These are phyloP conservation scores for Fregetta grallaria DNA, from an alignment of 2,113 vertebrate species.

Conservation along the genomic window DNA sequence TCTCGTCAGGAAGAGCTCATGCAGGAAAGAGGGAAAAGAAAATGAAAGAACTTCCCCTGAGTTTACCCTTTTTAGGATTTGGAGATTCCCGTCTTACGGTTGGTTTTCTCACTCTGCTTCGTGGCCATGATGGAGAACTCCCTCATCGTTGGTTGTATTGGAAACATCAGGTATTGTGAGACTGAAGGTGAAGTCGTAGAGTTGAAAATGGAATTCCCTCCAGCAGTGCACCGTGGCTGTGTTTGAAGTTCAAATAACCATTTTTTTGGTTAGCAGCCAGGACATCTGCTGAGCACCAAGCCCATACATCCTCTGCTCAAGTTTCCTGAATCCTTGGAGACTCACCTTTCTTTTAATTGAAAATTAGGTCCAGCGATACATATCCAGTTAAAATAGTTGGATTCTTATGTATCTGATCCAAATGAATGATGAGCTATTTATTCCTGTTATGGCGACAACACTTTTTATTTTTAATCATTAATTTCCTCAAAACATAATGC, in stretches of 20 bases:
- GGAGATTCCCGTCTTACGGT: too few species aligned
- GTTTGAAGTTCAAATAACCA: rapidly evolving
- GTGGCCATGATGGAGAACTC: too few species aligned
- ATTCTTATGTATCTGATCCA: too few species aligned
- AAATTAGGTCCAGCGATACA: rapidly evolving
- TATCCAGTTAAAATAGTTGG: not conserved
- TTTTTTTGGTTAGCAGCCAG: not conserved
- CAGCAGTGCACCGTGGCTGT: not conserved
- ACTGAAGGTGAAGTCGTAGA: rapidly evolving
- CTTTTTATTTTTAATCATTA: not conserved
- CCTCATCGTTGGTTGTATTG: not conserved
- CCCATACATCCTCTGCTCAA: rapidly evolving
- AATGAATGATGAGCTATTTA: too few species aligned
- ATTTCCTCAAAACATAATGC: not conserved
- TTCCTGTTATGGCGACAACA: too few species aligned
- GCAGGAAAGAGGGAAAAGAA: too few species aligned
- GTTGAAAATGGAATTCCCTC: too few species aligned
- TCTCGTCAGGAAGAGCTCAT: too few species aligned
- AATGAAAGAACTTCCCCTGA: too few species aligned
- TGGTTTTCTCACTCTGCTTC: too few species aligned
- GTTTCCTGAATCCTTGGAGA: rapidly evolving
- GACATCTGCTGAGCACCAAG: not conserved
- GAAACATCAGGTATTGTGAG: rapidly evolving
- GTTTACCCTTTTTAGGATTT: too few species aligned
- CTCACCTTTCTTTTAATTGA: rapidly evolving